Evolutionary conservation across 2,888 invertebrate genomes (phyloP).

Genomic region (Napeogenes sylphis): DNA sequence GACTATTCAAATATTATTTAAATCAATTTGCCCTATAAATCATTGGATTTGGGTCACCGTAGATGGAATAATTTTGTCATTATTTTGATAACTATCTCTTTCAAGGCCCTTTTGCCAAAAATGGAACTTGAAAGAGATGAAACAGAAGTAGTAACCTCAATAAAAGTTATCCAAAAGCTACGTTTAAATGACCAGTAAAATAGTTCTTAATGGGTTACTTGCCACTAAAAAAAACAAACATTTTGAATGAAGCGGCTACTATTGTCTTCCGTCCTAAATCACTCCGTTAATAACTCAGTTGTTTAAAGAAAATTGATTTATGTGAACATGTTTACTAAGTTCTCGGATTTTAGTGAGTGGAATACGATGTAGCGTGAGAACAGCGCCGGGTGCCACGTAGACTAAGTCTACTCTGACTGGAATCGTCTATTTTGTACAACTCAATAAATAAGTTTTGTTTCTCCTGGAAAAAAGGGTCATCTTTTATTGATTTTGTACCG

Average conservation of each 20-base stretch:
- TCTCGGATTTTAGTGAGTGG: conserved; percentile 53
- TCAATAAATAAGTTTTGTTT: conserved; percentile 31
- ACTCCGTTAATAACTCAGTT: conserved; percentile 55
- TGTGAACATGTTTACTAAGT: conserved; percentile 59
- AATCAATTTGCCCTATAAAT: too few species aligned
- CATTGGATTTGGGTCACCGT: too few species aligned
- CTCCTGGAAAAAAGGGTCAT: conserved; percentile 23
- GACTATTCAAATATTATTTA: too few species aligned
- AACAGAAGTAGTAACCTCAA: too few species aligned
- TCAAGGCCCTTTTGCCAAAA: too few species aligned
- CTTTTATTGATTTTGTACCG: conserved; percentile 9
- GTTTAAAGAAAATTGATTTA: conserved; percentile 67
- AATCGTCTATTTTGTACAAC: conserved; percentile 34
- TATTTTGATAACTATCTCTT: too few species aligned
- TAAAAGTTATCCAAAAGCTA: too few species aligned
- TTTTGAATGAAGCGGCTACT: conserved; percentile 5
- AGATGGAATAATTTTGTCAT: too few species aligned
- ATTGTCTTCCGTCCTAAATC: conserved; percentile 24
- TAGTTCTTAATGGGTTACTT: background rate
- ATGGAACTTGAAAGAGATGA: too few species aligned
- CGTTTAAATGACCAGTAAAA: too few species aligned
- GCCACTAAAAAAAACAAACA: conserved; percentile 11
- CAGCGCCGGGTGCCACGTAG: conserved; percentile 32
- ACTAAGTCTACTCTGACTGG: conserved; percentile 30
- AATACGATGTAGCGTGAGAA: conserved; percentile 44